These are phyloP conservation scores for Drosophila koepferae DNA, from an alignment of 2,888 invertebrate species.

Conservation along the genomic window DNA sequence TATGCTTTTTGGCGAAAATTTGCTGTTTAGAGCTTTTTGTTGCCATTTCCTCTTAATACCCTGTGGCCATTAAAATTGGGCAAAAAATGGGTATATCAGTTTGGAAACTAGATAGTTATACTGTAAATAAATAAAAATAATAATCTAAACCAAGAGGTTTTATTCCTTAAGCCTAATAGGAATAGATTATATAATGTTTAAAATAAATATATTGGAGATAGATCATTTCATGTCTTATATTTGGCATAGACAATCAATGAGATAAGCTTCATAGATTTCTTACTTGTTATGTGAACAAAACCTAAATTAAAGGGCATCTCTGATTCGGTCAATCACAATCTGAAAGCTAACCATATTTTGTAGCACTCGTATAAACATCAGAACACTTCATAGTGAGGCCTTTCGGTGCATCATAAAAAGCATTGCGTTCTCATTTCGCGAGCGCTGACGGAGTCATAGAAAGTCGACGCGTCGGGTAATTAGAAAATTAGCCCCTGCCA, in stretches of 20 bases:
- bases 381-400: constrained; percentile 37
- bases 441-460: constrained; percentile 65
- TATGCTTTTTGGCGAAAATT: constrained; percentile 9
- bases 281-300: neutral
- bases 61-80: neutral
- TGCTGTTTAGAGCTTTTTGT: constrained; percentile 42
- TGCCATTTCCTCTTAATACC: constrained; percentile 27
- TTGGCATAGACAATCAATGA: too few species aligned
- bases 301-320: neutral
- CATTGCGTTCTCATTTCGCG: constrained; percentile 56
- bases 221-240: too few species aligned
- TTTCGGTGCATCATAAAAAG: constrained; percentile 53
- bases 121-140: too few species aligned
- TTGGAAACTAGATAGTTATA: neutral
- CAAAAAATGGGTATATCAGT: neutral
- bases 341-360: constrained; percentile 6
- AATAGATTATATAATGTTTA: too few species aligned
- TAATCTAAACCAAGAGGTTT: too few species aligned
- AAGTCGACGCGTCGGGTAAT: constrained; percentile 75
- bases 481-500: constrained; percentile 74
- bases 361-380: constrained; percentile 34
- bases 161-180: too few species aligned
- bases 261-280: neutral
- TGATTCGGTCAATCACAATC: neutral
- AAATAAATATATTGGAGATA: too few species aligned